A percentile compares a stretch with the other conserved stretches of the same genome.
Conservation (phyloP, 2,888 invertebrate species). For the Dynastes maya region DNA sequence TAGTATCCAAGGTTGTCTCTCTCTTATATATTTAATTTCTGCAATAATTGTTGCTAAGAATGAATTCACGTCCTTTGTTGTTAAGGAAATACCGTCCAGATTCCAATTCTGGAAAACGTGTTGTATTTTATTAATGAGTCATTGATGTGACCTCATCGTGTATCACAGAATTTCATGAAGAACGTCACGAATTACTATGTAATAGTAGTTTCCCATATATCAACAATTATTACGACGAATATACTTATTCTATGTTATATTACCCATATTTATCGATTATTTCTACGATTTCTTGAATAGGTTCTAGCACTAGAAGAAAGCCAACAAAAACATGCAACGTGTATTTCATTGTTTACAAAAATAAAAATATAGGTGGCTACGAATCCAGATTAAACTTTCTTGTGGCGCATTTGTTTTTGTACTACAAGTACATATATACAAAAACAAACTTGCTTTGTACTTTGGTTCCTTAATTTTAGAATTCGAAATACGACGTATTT, state of each 20-base stretch:
- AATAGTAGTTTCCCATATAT: neutral
- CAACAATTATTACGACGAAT: neutral
- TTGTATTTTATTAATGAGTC: neutral
- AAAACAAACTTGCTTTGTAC: too few species aligned
- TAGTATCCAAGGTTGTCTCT: neutral
- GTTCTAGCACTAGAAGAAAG: neutral
- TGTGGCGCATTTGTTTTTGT: too few species aligned
- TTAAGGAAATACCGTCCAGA: neutral
- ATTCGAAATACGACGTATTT: too few species aligned
- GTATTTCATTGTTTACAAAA: too few species aligned
- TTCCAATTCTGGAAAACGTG: neutral
- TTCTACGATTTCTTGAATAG: neutral
- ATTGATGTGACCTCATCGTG: neutral
- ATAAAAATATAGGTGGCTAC: too few species aligned
- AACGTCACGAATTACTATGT: constrained; percentile 1
- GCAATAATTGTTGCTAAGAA: neutral
- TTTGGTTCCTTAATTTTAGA: too few species aligned
- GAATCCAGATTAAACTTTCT: too few species aligned
- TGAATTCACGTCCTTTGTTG: neutral
- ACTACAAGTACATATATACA: too few species aligned
- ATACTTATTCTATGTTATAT: neutral
- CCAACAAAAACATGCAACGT: too few species aligned
- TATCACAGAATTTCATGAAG: neutral
- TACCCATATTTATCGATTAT: neutral
- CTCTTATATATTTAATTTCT: neutral